Evolutionary conservation across 2,888 invertebrate genomes (phyloP), one percentile per base, ranked within the genome.

Genomic region (Agrochola circellaris): DNA sequence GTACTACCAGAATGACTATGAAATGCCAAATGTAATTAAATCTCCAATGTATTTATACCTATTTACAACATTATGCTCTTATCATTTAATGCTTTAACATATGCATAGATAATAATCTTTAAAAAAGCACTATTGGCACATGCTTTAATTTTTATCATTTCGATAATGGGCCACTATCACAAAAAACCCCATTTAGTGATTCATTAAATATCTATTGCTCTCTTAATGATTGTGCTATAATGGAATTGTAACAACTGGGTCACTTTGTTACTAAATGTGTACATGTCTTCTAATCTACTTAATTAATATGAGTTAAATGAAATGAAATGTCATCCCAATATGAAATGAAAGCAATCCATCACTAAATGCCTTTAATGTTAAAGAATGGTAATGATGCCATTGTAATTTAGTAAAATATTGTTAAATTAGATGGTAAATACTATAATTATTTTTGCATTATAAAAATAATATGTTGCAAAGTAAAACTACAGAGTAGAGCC

Each of bases 311-410:
- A 78, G 79, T 71, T 51, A 7, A 58, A 45, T 42, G 4, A 58
- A 15, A n/a, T n/a, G n/a, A n/a, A n/a, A n/a, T n/a, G n/a, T 30
- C 20, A 58, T 42, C 15, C 51, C 23, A 45, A n/a, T 26, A 23
- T 34, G 42, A 54, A 79, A 60, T 66, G 2, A 72, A 79, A 83
- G 79, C 77, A 79, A 87, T 83, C 67, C 70, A 81, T 76, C 70
- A 84, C 79, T 79, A 66, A 83, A 83, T 85, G 81, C 87, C 85
- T 85, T 83, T 75, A 83, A 84, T 84, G 75, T 87, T 84, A 66
- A 66, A 73, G 67, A 78, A 87, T 77, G 81, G 79, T 67, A 71
- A 77, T 69, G 34, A 78, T 60, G 76, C 73, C 58, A 79, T 78
- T 85, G 45, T 79, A 87, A 64, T 73, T 76, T 73, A 83, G 69